Conservation (phyloP, 1,140 invertebrate genomes). For the Neodiprion virginianus region DNA sequence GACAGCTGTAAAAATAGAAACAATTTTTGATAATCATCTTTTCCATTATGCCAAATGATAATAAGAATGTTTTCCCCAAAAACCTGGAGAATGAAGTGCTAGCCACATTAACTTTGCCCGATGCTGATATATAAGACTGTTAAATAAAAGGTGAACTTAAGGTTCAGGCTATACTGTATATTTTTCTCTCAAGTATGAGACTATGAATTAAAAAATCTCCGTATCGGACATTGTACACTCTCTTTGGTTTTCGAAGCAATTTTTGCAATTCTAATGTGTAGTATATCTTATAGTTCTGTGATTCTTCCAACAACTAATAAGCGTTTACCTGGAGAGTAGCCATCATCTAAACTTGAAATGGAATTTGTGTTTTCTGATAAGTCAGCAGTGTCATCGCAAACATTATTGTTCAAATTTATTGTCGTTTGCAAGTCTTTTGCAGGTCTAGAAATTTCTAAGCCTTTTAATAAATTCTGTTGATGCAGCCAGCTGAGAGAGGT, state of each 20-base stretch:
- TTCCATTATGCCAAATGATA: no score
- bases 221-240: no score
- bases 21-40: background rate
- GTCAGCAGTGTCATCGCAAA: slow-evolving; percentile 52
- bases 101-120: no score
- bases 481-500: slow-evolving; percentile 91
- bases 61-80: no score
- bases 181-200: no score
- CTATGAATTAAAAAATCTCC: no score
- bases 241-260: no score
- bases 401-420: slow-evolving; percentile 52
- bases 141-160: background rate
- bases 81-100: no score
- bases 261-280: no score
- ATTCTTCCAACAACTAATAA: background rate
- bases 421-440: slow-evolving; percentile 51
- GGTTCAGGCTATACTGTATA: background rate
- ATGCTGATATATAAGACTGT: background rate
- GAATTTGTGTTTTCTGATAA: slow-evolving; percentile 53
- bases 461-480: slow-evolving; percentile 88
- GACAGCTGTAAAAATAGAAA: slow-evolving; percentile 27
- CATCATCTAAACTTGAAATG: slow-evolving; percentile 52
- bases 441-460: slow-evolving; percentile 59
- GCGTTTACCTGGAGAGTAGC: slow-evolving; percentile 53
- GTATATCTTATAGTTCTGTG: no score